Percentiles rank a stretch among this genome's conserved stretches.
phyloP scores from a whole-genome alignment of 2,113 vertebrate species.

The Miniopterus natalensis region DNA sequence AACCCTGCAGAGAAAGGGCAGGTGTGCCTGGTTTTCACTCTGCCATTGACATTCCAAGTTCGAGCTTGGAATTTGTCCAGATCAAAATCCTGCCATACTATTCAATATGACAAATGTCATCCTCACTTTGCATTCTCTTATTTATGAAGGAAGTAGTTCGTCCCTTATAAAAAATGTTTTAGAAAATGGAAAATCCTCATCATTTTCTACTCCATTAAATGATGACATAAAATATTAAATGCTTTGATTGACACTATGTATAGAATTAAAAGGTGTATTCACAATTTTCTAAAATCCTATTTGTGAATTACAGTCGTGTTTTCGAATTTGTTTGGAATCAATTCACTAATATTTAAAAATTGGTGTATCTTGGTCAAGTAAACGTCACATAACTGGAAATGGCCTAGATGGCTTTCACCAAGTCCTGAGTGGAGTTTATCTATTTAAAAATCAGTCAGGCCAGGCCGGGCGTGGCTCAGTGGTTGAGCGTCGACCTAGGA shows the following conservation, averaged over 20 bases:
- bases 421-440: not conserved
- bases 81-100: not conserved
- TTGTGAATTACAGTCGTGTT: slow-evolving; percentile 10
- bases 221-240: not conserved
- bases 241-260: not conserved
- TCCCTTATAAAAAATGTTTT: not conserved
- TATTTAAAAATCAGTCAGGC: not conserved
- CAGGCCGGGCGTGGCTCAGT: too few relatives aligned
- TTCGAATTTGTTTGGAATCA: not conserved
- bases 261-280: not conserved
- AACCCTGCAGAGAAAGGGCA: slow-evolving; percentile 52
- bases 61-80: not conserved
- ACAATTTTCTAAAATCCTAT: not conserved
- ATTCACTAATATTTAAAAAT: not conserved
- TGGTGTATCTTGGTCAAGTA: not conserved
- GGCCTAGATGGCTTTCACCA: not conserved
- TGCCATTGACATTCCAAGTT: slow-evolving; percentile 20
- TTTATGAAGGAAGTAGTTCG: not conserved
- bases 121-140: slow-evolving; percentile 22
- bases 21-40: slow-evolving; percentile 54
- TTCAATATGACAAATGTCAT: not conserved
- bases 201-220: not conserved
- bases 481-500: too few relatives aligned
- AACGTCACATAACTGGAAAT: not conserved
- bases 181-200: not conserved